phyloP scores from a whole-genome alignment of 1,140 invertebrate species.

The Nomia melanderi region DNA sequence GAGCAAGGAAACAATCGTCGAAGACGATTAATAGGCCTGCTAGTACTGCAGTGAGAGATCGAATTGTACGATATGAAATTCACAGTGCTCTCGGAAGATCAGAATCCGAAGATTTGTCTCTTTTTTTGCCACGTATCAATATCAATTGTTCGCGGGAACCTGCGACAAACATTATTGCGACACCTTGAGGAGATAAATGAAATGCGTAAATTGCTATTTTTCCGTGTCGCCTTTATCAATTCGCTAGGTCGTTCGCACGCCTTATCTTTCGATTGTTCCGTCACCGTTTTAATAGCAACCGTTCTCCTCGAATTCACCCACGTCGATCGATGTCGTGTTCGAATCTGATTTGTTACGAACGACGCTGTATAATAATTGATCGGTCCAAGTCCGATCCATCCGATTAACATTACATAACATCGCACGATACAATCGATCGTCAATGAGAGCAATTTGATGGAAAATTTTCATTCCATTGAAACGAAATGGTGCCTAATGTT shows the following conservation, averaged over 20 bases:
- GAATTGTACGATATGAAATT: too few relatives aligned
- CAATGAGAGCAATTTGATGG: background rate
- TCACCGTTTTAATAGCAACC: background rate
- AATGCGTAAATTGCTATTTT: constrained; percentile 7
- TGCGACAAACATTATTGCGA: background rate
- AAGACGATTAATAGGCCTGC: too few relatives aligned
- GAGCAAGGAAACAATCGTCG: too few relatives aligned
- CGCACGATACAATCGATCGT: constrained; percentile 1
- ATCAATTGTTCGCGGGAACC: background rate
- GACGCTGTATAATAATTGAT: background rate
- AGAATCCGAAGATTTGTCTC: too few relatives aligned
- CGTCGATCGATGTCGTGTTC: background rate
- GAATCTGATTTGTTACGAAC: background rate
- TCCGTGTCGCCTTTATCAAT: constrained; percentile 20
- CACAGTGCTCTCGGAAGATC: too few relatives aligned
- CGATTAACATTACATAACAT: background rate
- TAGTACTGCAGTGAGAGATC: too few relatives aligned
- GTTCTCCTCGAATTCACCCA: background rate
- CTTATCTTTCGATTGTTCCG: constrained; percentile 26
- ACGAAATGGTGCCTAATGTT: too few relatives aligned
- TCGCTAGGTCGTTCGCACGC: constrained; percentile 21
- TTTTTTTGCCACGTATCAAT: background rate
- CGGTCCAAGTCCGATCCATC: background rate
- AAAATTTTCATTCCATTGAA: too few relatives aligned
- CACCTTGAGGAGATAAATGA: background rate